A percentile compares a stretch with the other conserved stretches of the same genome.
Conservation (phyloP, 2,888 invertebrate species). For the Philopedon plagiatum region DNA sequence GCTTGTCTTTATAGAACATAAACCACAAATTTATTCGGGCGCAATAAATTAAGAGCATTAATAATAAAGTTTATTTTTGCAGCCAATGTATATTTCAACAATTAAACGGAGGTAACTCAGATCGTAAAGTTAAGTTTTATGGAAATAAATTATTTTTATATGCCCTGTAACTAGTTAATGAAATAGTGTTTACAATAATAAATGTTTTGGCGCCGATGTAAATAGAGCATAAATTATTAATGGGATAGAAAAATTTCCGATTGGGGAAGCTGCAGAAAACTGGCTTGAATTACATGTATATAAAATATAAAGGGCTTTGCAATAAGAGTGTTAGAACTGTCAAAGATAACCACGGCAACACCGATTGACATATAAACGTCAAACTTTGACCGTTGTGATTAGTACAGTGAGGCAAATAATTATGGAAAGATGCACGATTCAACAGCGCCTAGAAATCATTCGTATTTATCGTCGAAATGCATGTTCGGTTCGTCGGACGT, state of each 20-base stretch:
- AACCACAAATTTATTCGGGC: neutral
- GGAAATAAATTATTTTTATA: slow-evolving; percentile 10
- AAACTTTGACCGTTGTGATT: too few species aligned
- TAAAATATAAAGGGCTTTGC: too few species aligned
- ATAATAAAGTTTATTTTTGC: slow-evolving; percentile 1
- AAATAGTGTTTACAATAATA: slow-evolving; percentile 5
- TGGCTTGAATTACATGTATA: neutral
- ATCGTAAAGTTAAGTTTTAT: slow-evolving; percentile 19
- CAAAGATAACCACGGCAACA: too few species aligned
- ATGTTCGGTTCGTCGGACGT: too few species aligned
- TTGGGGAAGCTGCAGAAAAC: neutral
- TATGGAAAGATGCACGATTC: too few species aligned
- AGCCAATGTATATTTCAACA: slow-evolving; percentile 18
- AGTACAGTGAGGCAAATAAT: too few species aligned
- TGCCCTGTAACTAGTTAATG: slow-evolving; percentile 1
- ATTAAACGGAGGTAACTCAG: neutral
- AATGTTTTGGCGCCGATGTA: neutral
- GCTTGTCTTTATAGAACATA: neutral
- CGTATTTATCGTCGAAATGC: too few species aligned
- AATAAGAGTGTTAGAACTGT: too few species aligned
- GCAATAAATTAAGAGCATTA: slow-evolving; percentile 5
- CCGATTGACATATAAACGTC: too few species aligned
- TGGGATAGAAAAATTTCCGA: neutral
- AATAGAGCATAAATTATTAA: neutral
- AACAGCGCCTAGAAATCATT: too few species aligned